A percentile compares a stretch with the other conserved stretches of the same genome.
phyloP scores from a whole-genome alignment of 2,888 invertebrate species.

The Napeogenes sylphis region DNA sequence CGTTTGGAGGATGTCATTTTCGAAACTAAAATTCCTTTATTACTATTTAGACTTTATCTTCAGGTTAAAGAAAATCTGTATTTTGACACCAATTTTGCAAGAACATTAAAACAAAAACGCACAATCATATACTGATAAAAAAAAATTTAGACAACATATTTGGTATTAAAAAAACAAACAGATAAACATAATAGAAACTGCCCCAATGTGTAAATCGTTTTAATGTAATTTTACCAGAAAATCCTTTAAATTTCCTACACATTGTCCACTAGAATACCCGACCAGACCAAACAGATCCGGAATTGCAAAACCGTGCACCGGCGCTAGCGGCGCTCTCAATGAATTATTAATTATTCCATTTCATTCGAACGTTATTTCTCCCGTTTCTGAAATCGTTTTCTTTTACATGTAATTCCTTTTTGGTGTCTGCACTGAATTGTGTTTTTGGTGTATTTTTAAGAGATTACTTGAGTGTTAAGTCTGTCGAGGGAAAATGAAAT shows the following conservation, averaged over 20 bases:
- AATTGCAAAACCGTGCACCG: conserved; percentile 41
- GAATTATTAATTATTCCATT: conserved; percentile 31
- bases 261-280: conserved; percentile 7
- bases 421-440: too few species aligned
- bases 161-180: too few species aligned
- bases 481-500: neutral
- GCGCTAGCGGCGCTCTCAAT: conserved; percentile 21
- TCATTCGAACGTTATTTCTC: conserved; percentile 16
- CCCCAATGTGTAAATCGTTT: neutral
- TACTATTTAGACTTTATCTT: too few species aligned
- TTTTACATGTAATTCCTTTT: conserved; percentile 9
- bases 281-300: conserved; percentile 38
- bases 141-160: too few species aligned
- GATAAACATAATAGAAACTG: too few species aligned
- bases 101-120: too few species aligned
- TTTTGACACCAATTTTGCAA: too few species aligned
- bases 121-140: too few species aligned
- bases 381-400: conserved; percentile 6
- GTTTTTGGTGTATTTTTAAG: conserved; percentile 6
- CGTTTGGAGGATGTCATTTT: too few species aligned
- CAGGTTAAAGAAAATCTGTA: too few species aligned
- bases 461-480: neutral
- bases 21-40: too few species aligned
- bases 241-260: conserved; percentile 13
- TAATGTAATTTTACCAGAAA: neutral